A percentile compares a stretch with the other conserved stretches of the same genome.
Evolutionary conservation across 2,113 vertebrate genomes (phyloP).

Genomic region (Notarius lentiginosus): DNA sequence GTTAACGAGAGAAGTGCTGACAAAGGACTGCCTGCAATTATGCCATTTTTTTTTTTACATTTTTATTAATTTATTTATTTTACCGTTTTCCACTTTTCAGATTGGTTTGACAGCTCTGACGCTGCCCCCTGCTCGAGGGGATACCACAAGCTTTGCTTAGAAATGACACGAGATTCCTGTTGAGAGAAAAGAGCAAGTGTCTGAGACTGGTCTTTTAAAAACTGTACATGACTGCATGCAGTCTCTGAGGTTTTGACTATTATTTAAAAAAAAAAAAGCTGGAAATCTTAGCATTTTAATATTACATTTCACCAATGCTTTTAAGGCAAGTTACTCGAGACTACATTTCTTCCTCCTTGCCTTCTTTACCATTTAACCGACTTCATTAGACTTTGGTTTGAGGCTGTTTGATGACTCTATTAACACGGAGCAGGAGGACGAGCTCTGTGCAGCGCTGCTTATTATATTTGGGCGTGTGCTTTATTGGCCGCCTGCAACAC

Average conservation of each 20-base stretch:
- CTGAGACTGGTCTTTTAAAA: not conserved
- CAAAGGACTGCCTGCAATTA: not conserved
- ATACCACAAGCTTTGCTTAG: not conserved
- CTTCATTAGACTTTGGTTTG: constrained; percentile 72
- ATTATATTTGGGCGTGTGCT: constrained; percentile 1
- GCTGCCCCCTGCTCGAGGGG: not conserved
- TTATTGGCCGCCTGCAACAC: not conserved
- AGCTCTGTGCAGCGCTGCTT: constrained; percentile 48
- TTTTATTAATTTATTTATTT: not conserved
- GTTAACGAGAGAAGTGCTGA: not conserved
- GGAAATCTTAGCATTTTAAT: not conserved
- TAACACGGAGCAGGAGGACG: constrained; percentile 57
- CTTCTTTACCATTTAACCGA: constrained; percentile 15
- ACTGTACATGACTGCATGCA: not conserved
- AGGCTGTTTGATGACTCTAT: constrained; percentile 66
- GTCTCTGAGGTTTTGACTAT: not conserved
- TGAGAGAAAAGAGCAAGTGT: not conserved
- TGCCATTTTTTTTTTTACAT: not conserved
- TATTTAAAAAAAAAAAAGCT: too few species aligned
- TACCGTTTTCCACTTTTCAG: not conserved
- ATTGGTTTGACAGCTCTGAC: not conserved
- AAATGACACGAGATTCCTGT: not conserved
- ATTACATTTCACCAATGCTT: not conserved
- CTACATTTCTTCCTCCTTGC: not conserved
- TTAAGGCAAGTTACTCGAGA: not conserved